Conservation (phyloP, 2,797 vertebrate genomes). For the Dermochelys coriacea region DNA sequence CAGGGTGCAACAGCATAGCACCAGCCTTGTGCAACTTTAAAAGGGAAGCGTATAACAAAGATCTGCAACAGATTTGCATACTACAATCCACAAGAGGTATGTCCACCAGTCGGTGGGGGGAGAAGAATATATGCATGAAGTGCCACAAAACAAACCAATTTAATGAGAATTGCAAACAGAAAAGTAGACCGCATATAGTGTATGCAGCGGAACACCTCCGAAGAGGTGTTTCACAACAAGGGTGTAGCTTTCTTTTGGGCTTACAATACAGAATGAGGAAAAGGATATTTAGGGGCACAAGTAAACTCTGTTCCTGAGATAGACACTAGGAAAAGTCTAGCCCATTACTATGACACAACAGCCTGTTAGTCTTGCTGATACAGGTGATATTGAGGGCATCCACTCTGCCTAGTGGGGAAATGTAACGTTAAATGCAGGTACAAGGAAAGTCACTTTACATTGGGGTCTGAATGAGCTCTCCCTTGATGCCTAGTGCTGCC, state of each 20-base stretch:
- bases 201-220: not conserved
- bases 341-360: not conserved
- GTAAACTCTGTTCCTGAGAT: not conserved
- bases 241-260: not conserved
- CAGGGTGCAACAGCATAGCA: accelerated
- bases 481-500: too few species aligned
- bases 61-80: not conserved
- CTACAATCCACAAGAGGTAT: not conserved
- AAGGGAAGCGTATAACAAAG: not conserved
- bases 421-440: not conserved
- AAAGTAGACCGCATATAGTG: accelerated
- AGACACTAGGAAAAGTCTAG: not conserved
- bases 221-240: not conserved
- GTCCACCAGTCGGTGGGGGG: not conserved
- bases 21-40: not conserved
- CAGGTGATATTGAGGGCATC: not conserved
- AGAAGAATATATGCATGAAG: not conserved
- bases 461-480: not conserved
- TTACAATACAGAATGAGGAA: not conserved
- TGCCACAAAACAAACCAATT: not conserved
- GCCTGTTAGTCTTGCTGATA: not conserved
- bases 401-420: not conserved
- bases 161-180: not conserved
- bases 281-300: not conserved
- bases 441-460: not conserved